phyloP scores from a whole-genome alignment of 2,888 invertebrate species.

The Philhelius pedissequus region DNA sequence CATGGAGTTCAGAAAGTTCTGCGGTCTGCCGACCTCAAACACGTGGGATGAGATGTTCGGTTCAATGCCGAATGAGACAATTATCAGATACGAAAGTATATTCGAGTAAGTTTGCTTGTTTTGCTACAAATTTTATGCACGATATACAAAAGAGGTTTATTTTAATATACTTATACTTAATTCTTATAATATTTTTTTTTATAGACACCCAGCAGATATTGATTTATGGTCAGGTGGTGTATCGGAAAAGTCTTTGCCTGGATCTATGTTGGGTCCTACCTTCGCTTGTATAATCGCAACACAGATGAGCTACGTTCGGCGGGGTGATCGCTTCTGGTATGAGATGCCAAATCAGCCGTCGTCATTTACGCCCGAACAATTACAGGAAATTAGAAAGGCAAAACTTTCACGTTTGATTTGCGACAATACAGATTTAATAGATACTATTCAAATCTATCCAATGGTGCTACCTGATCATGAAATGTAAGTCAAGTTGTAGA shows the following conservation, averaged over 20 bases:
- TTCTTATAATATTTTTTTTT: neutral
- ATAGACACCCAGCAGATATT: slow-evolving; percentile 92
- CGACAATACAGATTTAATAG: slow-evolving; percentile 95
- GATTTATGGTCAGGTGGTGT: slow-evolving; percentile 97
- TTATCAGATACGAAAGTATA: slow-evolving; percentile 89
- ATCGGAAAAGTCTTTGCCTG: slow-evolving; percentile 92
- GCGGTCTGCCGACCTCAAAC: slow-evolving; percentile 89
- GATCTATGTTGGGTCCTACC: slow-evolving; percentile 95
- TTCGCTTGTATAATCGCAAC: slow-evolving; percentile 96
- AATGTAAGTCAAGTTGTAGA: slow-evolving; percentile 84
- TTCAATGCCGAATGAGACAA: slow-evolving; percentile 93
- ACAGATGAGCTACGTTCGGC: slow-evolving; percentile 92
- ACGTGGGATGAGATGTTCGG: slow-evolving; percentile 89
- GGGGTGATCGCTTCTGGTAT: slow-evolving; percentile 97
- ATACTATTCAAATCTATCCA: slow-evolving; percentile 93
- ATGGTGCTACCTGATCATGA: slow-evolving; percentile 96
- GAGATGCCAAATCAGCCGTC: slow-evolving; percentile 95
- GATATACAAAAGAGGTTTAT: neutral
- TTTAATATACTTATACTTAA: neutral
- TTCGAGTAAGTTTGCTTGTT: slow-evolving; percentile 83
- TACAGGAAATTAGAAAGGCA: slow-evolving; percentile 89
- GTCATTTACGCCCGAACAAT: slow-evolving; percentile 92
- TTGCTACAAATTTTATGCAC: neutral
- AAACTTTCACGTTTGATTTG: slow-evolving; percentile 91
- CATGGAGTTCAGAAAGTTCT: slow-evolving; percentile 95